Evolutionary conservation across 1,140 invertebrate genomes (phyloP), one percentile per base, ranked within the genome.

Genomic region (Euglossa dilemma): DNA sequence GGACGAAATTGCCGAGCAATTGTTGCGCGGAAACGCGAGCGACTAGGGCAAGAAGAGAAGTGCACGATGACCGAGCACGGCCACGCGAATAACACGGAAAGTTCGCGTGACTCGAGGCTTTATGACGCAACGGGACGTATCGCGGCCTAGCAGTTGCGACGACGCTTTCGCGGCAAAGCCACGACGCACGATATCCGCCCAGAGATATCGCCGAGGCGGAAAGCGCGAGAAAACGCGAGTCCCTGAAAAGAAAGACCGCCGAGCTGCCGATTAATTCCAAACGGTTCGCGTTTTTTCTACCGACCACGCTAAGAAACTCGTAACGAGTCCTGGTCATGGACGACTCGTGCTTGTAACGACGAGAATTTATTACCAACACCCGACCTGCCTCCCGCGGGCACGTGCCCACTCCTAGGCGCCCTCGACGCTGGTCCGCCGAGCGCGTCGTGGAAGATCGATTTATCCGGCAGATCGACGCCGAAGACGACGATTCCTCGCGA

Each of bases 1-100:
- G n/a, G n/a, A 25, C n/a, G n/a, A 52, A 71, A 71, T 71, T 71
- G 25, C 69, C n/a, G 20, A 47, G 69, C 69, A 28, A 52, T 71
- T 70, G 66, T 69, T 69, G 36, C 20, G 45, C 25, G 43, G 66
- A 45, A 69, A 69, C 23, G 57, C 23, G 45, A 23, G 23, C 9
- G 4, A 12, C 14, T 11, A 9, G 69, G 16, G 45, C 69, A 71
- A 52, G 52, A 71, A 71, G 25, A 52, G 16, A 6, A 28, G 69
- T 12, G 69, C 69, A 18, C 69, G 69, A 71, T 71, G 69, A 71
- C 69, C 69, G 69, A 20, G 69, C 69, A 28, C 45, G 18, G 16
- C 45, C 67, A 50, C 9, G 25, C 52, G 69, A 71, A 71, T 71
- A 71, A 71, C 52, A 71, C 52, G 52, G 28, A 52, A 71, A 52